These are phyloP conservation scores for Antitype chi DNA, from an alignment of 2,888 invertebrate species.

Conservation along the genomic window DNA sequence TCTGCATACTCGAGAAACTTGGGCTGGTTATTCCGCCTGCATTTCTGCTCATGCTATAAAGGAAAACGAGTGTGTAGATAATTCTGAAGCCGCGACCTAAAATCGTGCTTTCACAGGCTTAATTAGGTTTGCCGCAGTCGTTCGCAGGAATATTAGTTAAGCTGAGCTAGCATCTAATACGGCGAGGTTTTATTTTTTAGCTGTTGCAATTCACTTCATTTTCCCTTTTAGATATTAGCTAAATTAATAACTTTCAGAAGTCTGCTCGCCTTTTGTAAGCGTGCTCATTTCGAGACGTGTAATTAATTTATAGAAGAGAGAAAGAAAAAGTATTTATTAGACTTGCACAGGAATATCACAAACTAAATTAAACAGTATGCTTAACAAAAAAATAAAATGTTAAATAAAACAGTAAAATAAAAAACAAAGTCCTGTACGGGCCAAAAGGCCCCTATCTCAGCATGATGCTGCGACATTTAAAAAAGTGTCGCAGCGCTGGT, in stretches of 20 bases:
- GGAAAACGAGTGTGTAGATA: conserved; percentile 51
- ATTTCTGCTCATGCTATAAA: conserved; percentile 36
- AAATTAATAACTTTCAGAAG: neutral
- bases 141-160: conserved; percentile 37
- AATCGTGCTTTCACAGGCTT: conserved; percentile 53
- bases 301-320: too few species aligned
- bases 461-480: too few species aligned
- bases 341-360: too few species aligned
- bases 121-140: conserved; percentile 55
- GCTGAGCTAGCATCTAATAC: conserved; percentile 16
- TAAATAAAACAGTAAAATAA: too few species aligned
- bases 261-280: neutral
- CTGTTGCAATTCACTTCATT: neutral
- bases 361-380: too few species aligned
- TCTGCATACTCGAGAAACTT: conserved; percentile 23
- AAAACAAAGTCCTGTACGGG: too few species aligned
- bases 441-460: too few species aligned
- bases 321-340: too few species aligned
- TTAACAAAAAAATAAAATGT: too few species aligned
- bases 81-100: conserved; percentile 52
- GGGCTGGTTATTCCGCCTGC: conserved; percentile 14
- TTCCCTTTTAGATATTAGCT: conserved; percentile 11
- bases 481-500: too few species aligned
- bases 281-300: neutral
- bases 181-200: conserved; percentile 10